Evolutionary conservation across 2,888 invertebrate genomes (phyloP).

Genomic region (Magallana nippona): DNA sequence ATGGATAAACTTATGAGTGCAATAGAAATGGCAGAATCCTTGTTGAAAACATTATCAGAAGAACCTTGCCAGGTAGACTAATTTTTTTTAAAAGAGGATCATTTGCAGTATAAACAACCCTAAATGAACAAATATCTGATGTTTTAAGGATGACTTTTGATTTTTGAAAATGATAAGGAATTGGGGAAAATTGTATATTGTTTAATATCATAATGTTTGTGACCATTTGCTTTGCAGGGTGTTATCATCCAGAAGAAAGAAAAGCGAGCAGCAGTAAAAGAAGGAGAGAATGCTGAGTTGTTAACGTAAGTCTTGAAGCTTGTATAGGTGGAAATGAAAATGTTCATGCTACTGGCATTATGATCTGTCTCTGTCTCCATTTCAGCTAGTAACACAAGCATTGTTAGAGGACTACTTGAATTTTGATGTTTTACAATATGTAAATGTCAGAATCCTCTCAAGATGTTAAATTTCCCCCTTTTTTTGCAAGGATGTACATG

Average conservation of each 20-base stretch:
- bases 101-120: too few relatives aligned
- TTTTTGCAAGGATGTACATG: background rate
- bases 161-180: too few relatives aligned
- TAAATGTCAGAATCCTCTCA: too few relatives aligned
- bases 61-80: conserved; percentile 6
- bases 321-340: too few relatives aligned
- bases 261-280: conserved; percentile 81
- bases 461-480: background rate
- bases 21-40: conserved; percentile 37
- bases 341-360: too few relatives aligned
- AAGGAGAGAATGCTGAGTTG: conserved; percentile 69
- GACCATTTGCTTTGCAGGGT: conserved; percentile 82
- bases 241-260: conserved; percentile 93
- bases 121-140: too few relatives aligned
- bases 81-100: conserved; percentile 1
- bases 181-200: too few relatives aligned
- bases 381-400: background rate
- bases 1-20: conserved; percentile 27
- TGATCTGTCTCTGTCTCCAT: too few relatives aligned
- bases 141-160: too few relatives aligned
- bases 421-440: too few relatives aligned
- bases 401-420: background rate
- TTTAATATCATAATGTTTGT: background rate
- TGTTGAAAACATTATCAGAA: background rate
- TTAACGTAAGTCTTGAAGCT: conserved; percentile 64